Evolutionary conservation across 1,140 invertebrate genomes (phyloP).

Genomic region (Aplysia californica): DNA sequence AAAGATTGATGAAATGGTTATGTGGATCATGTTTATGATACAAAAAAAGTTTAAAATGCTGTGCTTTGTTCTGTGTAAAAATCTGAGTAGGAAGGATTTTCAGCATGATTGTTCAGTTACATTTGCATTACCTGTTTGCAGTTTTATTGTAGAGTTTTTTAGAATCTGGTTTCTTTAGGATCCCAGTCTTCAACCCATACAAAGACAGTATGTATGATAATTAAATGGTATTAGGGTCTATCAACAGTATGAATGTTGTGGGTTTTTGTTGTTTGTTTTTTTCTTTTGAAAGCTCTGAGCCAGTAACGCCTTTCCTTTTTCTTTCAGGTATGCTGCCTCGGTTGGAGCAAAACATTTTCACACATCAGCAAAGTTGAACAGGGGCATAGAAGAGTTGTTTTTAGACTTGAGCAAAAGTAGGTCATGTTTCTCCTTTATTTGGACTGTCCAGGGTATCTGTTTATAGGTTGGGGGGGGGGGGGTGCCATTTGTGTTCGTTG

Average conservation of each 20-base stretch:
- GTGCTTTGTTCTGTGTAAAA: neutral
- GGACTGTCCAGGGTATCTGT: too few relatives aligned
- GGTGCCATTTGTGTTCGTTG: neutral
- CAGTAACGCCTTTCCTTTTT: slow-evolving; percentile 27
- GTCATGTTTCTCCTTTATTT: slow-evolving; percentile 27
- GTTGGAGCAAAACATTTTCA: slow-evolving; percentile 95
- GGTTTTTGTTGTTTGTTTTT: neutral
- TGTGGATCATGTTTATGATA: too few relatives aligned
- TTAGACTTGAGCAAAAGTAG: slow-evolving; percentile 80
- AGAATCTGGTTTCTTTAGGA: neutral
- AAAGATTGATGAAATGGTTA: too few relatives aligned
- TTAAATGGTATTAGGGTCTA: too few relatives aligned
- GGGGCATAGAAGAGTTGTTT: slow-evolving; percentile 91
- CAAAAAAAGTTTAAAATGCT: neutral
- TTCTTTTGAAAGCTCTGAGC: neutral
- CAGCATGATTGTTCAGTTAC: neutral
- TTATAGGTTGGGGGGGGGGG: too few relatives aligned
- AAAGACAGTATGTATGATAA: too few relatives aligned
- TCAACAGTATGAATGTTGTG: neutral
- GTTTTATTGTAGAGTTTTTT: neutral
- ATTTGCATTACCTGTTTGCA: neutral
- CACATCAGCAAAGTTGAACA: slow-evolving; percentile 94
- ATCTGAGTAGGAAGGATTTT: neutral
- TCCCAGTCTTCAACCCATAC: neutral
- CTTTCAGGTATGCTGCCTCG: slow-evolving; percentile 84